Conservation (phyloP, 2,888 invertebrate species). For the Lomographa bimaculata region DNA sequence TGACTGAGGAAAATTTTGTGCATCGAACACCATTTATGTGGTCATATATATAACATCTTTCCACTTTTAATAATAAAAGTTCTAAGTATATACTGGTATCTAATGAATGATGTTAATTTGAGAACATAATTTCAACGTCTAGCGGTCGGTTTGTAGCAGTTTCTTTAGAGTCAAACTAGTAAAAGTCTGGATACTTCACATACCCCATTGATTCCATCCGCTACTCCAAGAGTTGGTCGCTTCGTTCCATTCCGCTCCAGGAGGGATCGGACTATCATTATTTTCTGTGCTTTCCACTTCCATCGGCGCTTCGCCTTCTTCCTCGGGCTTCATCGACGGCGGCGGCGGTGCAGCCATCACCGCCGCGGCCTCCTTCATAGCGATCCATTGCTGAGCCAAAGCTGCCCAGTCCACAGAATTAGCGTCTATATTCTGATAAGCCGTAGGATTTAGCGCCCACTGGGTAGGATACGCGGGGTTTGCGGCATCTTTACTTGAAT, state of each 20-base stretch:
- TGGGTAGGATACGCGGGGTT: slow-evolving; percentile 87
- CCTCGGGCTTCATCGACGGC: slow-evolving; percentile 80
- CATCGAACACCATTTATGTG: no score
- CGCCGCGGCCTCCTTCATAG: slow-evolving; percentile 92
- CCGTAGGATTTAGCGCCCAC: slow-evolving; percentile 92
- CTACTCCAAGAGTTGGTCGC: slow-evolving; percentile 67
- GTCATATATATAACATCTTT: no score
- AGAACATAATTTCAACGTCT: no score
- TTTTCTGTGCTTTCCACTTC: slow-evolving; percentile 90
- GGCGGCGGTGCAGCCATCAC: slow-evolving; percentile 85
- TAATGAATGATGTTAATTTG: no score
- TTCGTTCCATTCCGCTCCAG: slow-evolving; percentile 64
- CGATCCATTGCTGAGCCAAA: slow-evolving; percentile 98
- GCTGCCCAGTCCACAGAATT: slow-evolving; percentile 98
- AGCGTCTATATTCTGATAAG: slow-evolving; percentile 91
- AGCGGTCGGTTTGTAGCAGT: no score
- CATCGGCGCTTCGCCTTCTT: slow-evolving; percentile 94
- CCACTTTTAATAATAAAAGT: no score
- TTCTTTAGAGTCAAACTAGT: no score
- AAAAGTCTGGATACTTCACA: no score
- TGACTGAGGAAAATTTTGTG: no score
- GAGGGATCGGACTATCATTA: slow-evolving; percentile 61
- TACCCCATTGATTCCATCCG: slow-evolving; percentile 78
- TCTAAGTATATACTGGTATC: no score
- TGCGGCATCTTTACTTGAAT: slow-evolving; percentile 85